phyloP scores from a whole-genome alignment of 2,888 invertebrate species.

The Polyploca ridens region DNA sequence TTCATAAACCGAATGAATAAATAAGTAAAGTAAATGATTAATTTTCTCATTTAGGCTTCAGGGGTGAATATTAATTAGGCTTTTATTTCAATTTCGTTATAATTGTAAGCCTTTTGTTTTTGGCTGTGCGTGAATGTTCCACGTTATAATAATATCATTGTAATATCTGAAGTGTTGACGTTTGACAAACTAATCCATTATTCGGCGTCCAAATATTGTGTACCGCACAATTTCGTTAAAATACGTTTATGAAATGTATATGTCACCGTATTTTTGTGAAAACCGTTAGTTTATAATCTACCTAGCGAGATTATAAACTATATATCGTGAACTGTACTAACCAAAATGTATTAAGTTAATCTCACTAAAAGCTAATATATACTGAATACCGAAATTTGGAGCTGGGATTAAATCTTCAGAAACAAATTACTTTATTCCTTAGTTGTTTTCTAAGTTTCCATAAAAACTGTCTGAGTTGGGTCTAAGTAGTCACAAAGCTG shows the following conservation, averaged over 20 bases:
- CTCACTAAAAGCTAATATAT: too few relatives aligned
- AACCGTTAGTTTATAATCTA: too few relatives aligned
- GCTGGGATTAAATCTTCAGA: too few relatives aligned
- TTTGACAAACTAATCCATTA: conserved; percentile 49
- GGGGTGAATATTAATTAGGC: conserved; percentile 2
- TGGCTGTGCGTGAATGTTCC: conserved; percentile 47
- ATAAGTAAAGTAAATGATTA: conserved; percentile 33
- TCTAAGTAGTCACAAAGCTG: neutral
- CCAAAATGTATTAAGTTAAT: too few relatives aligned
- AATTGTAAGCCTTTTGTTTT: conserved; percentile 19
- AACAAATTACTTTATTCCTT: too few relatives aligned
- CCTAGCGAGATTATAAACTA: too few relatives aligned
- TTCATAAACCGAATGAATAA: conserved; percentile 11
- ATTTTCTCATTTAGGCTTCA: conserved; percentile 25
- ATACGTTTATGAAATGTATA: neutral
- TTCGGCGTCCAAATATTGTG: neutral
- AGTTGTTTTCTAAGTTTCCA: neutral
- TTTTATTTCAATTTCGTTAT: conserved; percentile 17
- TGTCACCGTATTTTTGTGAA: too few relatives aligned
- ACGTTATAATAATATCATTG: conserved; percentile 29
- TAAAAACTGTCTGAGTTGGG: neutral
- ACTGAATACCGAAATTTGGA: too few relatives aligned
- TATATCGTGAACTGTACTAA: too few relatives aligned
- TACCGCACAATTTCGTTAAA: neutral
- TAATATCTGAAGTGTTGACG: conserved; percentile 54